phyloP scores from a whole-genome alignment of 37 sponge, comb jelly and placozoan species.

The Diacarnus erythraeanus region DNA sequence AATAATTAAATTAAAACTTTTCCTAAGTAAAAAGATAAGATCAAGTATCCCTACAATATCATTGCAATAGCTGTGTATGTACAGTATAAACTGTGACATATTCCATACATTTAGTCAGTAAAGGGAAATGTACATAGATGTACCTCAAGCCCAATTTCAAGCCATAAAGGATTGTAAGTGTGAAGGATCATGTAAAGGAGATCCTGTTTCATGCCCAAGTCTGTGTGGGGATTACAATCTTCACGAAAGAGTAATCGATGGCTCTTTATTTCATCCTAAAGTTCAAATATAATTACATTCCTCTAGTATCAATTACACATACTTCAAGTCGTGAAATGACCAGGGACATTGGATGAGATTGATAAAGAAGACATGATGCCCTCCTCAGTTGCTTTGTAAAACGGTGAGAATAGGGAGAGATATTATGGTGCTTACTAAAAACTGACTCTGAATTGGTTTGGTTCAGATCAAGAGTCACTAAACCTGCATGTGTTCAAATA shows the following conservation, averaged over 20 bases:
- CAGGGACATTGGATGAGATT: slow-evolving; percentile 49
- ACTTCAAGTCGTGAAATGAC: slow-evolving; percentile 30
- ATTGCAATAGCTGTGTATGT: neutral
- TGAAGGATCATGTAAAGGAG: slow-evolving; percentile 74
- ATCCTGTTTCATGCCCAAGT: slow-evolving; percentile 81
- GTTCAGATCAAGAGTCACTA: neutral
- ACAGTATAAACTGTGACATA: neutral
- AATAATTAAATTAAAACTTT: no score
- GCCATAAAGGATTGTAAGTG: slow-evolving; percentile 87
- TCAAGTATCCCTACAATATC: neutral
- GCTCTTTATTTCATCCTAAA: slow-evolving; percentile 75
- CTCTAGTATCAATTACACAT: neutral
- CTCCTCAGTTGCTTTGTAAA: slow-evolving; percentile 28
- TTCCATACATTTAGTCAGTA: neutral
- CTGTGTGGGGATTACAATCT: slow-evolving; percentile 65
- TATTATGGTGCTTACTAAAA: neutral
- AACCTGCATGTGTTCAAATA: neutral
- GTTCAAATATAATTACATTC: neutral
- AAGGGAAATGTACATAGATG: neutral
- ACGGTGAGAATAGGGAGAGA: slow-evolving; percentile 5
- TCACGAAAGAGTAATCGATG: slow-evolving; percentile 43
- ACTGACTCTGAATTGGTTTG: neutral
- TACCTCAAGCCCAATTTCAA: slow-evolving; percentile 90
- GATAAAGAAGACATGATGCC: slow-evolving; percentile 54
- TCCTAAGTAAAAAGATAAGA: no score